phyloP scores from a whole-genome alignment of 2,888 invertebrate species.

The Mesochorus sp. region DNA sequence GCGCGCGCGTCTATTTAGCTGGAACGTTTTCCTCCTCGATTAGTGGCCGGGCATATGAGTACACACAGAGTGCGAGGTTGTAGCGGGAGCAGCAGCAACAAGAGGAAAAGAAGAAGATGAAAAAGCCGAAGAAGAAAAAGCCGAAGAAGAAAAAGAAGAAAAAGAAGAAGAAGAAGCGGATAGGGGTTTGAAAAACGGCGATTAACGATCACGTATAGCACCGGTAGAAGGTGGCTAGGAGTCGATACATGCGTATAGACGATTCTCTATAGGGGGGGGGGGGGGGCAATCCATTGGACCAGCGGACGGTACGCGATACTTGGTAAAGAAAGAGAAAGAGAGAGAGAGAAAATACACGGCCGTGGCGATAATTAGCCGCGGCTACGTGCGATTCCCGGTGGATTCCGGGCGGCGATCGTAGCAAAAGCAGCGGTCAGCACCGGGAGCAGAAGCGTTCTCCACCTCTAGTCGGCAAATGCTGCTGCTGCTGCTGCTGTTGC shows the following conservation, averaged over 20 bases:
- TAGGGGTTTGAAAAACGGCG: constrained; percentile 55
- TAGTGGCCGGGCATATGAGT: constrained; percentile 27
- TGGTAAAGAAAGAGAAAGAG: no score
- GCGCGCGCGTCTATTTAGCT: constrained; percentile 33
- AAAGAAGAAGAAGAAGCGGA: constrained; percentile 47
- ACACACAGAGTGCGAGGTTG: background rate
- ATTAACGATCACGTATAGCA: constrained; percentile 57
- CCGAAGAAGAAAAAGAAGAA: no score
- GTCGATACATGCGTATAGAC: constrained; percentile 21
- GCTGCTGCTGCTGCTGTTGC: no score
- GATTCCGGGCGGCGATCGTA: constrained; percentile 32
- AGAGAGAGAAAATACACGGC: background rate
- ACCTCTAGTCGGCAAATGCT: constrained; percentile 48
- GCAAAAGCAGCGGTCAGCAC: constrained; percentile 5
- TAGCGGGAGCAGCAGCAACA: no score
- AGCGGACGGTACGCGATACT: constrained; percentile 4
- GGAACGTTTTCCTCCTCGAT: constrained; percentile 37
- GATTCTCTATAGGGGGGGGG: no score
- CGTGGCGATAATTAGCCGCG: constrained; percentile 56
- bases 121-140: no score
- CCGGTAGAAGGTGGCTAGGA: constrained; percentile 13
- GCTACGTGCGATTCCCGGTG: constrained; percentile 48
- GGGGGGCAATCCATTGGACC: background rate
- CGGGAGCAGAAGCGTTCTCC: constrained; percentile 51
- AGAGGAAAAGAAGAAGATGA: no score